These are phyloP conservation scores for Clarias laeviceps DNA, from an alignment of 2,797 vertebrate species.

Conservation along the genomic window DNA sequence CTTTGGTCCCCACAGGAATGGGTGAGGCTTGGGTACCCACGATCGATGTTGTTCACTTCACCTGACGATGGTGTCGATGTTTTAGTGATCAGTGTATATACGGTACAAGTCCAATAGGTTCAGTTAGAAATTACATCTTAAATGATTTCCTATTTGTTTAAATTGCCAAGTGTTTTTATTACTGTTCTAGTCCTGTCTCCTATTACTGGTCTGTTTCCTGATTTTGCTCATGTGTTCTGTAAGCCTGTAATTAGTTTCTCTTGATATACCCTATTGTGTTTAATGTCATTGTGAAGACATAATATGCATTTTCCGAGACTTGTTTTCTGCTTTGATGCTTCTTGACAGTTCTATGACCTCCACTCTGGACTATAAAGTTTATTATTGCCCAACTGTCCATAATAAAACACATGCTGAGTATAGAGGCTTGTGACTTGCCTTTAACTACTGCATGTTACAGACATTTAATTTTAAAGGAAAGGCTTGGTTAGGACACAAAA, in stretches of 20 bases:
- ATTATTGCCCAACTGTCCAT: not conserved
- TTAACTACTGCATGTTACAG: not conserved
- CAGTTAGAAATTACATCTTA: not conserved
- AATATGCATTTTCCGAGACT: not conserved
- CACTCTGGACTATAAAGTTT: not conserved
- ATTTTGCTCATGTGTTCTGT: not conserved
- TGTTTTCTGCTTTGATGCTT: not conserved
- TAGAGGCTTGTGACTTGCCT: not conserved
- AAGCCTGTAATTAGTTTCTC: not conserved
- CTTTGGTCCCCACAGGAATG: too few relatives aligned
- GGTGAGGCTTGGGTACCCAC: too few relatives aligned
- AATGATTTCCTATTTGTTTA: not conserved
- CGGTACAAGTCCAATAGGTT: not conserved
- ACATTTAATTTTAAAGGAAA: conserved; percentile 1
- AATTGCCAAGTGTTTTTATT: not conserved
- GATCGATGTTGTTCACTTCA: too few relatives aligned
- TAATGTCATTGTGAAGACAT: not conserved
- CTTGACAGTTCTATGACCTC: conserved; percentile 2
- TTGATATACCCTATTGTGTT: not conserved
- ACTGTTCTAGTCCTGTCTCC: not conserved
- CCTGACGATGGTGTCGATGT: too few relatives aligned
- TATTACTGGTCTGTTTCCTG: not conserved
- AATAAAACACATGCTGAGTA: conserved; percentile 14
- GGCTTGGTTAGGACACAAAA: not conserved
- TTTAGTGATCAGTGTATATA: too few relatives aligned